These are phyloP conservation scores for Malthinus flaveolus DNA, from an alignment of 2,888 invertebrate genomes.

Conservation along the genomic window DNA sequence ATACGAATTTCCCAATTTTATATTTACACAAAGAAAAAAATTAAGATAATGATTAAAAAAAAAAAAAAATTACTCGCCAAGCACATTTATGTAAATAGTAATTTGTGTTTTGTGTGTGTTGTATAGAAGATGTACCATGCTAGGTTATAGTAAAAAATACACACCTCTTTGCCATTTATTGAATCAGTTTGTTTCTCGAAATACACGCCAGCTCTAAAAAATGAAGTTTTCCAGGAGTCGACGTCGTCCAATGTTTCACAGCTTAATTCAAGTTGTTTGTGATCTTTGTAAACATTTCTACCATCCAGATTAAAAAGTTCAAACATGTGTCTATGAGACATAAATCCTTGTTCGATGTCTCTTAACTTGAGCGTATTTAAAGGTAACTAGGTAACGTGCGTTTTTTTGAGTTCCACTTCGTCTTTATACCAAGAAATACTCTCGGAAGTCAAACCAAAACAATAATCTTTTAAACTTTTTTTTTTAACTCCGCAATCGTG, in stretches of 20 bases:
- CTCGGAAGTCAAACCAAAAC: conserved; percentile 95
- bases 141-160: conserved; percentile 14
- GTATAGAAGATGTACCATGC: conserved; percentile 11
- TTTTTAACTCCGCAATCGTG: conserved; percentile 99
- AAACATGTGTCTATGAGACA: conserved; percentile 97
- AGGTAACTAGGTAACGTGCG: conserved; percentile 98
- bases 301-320: conserved; percentile 98
- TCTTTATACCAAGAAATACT: conserved; percentile 99
- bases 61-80: too few species aligned
- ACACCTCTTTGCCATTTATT: conserved; percentile 83
- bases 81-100: background rate
- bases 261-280: conserved; percentile 96
- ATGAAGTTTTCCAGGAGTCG: conserved; percentile 99
- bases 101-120: conserved; percentile 3
- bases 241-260: conserved; percentile 97
- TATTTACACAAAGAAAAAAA: too few species aligned
- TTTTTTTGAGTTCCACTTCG: conserved; percentile 99
- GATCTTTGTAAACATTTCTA: conserved; percentile 96
- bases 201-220: conserved; percentile 98
- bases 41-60: too few species aligned
- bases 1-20: too few species aligned
- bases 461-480: conserved; percentile 98
- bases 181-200: conserved; percentile 92
- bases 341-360: conserved; percentile 97
- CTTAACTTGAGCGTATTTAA: conserved; percentile 95